Evolutionary conservation across 2,113 vertebrate species (phyloP).

Genomic region (Toxotes jaculatrix): DNA sequence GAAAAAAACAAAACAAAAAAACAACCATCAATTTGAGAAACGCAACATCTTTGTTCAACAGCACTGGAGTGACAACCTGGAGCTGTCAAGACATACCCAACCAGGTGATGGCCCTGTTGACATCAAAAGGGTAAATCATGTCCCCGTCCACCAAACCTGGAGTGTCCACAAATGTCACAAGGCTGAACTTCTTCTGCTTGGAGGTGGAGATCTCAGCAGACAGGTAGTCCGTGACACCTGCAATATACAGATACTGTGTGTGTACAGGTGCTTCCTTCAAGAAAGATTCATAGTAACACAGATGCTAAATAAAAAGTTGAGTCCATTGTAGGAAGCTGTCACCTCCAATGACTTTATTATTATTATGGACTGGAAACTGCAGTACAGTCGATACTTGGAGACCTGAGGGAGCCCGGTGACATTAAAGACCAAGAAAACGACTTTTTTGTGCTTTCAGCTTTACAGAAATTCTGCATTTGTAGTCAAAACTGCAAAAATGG

Average conservation of each 20-base stretch:
- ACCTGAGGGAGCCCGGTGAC: constrained; percentile 38
- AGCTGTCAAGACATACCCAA: constrained; percentile 76
- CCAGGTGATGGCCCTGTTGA: constrained; percentile 85
- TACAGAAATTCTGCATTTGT: neutral
- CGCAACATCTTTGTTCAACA: neutral
- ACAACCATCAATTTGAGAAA: neutral
- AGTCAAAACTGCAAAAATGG: neutral
- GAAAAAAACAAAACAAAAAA: neutral
- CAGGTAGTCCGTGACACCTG: constrained; percentile 85
- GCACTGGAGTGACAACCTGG: neutral
- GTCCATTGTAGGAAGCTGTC: constrained; percentile 4
- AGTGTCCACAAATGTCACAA: constrained; percentile 88
- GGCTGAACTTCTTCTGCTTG: constrained; percentile 88
- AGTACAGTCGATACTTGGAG: constrained; percentile 67
- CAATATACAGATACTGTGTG: constrained; percentile 58
- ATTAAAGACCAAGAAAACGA: constrained; percentile 30
- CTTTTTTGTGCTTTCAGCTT: constrained; percentile 9
- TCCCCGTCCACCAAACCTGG: constrained; percentile 87
- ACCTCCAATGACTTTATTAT: constrained; percentile 24
- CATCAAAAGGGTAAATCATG: constrained; percentile 87
- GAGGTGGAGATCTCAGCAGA: constrained; percentile 87
- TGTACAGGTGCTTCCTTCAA: constrained; percentile 15
- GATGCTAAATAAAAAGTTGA: neutral
- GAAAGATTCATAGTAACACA: neutral
- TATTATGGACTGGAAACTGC: constrained; percentile 40